Base-by-base conservation (phyloP, 2,113 vertebrate species). In the Pardalotus punctatus region DNA sequence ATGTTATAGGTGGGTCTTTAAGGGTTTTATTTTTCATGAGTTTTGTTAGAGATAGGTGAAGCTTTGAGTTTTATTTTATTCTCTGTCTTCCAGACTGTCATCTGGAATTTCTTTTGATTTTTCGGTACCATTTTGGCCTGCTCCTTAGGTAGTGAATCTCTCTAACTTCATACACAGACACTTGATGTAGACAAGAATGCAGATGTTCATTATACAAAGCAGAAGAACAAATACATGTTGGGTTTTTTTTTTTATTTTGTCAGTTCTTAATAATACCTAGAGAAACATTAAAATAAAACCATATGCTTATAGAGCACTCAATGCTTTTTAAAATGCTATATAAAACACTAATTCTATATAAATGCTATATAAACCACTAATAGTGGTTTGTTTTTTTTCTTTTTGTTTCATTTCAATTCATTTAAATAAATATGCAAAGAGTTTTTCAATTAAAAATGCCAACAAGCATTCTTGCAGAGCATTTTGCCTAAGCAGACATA, bases 281-380 rank as follows among this genome's bases (percentile, higher is more conserved):
- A 96, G 47, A 92, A 96, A 80, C 10, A 69, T n/a, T 69, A 66
- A 90, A 94, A 76, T 69, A 67, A 89, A 90, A 43, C 24, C 67
- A 48, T 60, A 64, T 56, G 77, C 25, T 81, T 21, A 43, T 29
- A 33, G 15, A 54, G 6, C 24, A 28, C 28, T 82, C 57, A 67
- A 11, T 53, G 36, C 12, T 28, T 74, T 73, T 66, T 56, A 42
- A 82, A 88, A 74, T 51, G 15, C 15, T 64, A 1, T 31, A 23
- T 35, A 24, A 82, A 88, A 12, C 57, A 69, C n/a, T 36, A 28
- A 58, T 51, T 56, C n/a, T n/a, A n/a, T n/a, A n/a, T n/a, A n/a
- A n/a, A n/a, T n/a, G n/a, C n/a, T n/a, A n/a, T n/a, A n/a, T n/a
- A n/a, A n/a, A n/a, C n/a, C n/a, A n/a, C n/a, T n/a, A n/a, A n/a